phyloP scores from a whole-genome alignment of 2,888 invertebrate species.

The Carabus problematicus region DNA sequence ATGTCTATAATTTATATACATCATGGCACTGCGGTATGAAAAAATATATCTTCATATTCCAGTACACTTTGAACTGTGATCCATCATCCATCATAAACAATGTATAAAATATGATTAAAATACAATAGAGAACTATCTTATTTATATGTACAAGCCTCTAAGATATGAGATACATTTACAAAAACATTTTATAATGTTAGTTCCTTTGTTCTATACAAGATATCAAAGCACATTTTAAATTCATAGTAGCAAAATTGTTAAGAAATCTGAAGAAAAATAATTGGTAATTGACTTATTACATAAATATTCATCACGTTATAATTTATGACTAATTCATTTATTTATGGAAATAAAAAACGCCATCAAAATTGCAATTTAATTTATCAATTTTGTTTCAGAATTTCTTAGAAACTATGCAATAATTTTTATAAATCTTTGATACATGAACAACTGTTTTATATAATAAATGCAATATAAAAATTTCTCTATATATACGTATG shows the following conservation, averaged over 20 bases:
- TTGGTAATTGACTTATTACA: background rate
- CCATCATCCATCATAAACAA: conserved; percentile 2
- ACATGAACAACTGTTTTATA: conserved; percentile 4
- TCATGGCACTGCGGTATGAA: conserved; percentile 37
- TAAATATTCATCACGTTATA: too few species aligned
- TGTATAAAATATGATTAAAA: conserved; percentile 3
- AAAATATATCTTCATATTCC: conserved; percentile 26
- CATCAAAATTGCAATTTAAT: background rate
- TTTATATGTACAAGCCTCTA: too few species aligned
- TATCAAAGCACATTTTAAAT: background rate
- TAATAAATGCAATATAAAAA: conserved; percentile 15
- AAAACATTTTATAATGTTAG: too few species aligned
- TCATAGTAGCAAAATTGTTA: background rate
- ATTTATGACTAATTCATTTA: too few species aligned
- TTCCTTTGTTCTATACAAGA: background rate
- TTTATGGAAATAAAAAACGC: too few species aligned
- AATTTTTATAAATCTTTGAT: conserved; percentile 2
- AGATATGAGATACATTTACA: too few species aligned
- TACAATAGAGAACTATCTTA: conserved; percentile 1
- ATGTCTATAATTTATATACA: conserved; percentile 27
- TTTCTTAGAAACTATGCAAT: background rate
- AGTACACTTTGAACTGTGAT: background rate
- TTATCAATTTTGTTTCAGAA: background rate
- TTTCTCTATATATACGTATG: background rate
- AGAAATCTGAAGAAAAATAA: too few species aligned